Conservation (phyloP, 2,113 vertebrate genomes). For the Conger conger region DNA sequence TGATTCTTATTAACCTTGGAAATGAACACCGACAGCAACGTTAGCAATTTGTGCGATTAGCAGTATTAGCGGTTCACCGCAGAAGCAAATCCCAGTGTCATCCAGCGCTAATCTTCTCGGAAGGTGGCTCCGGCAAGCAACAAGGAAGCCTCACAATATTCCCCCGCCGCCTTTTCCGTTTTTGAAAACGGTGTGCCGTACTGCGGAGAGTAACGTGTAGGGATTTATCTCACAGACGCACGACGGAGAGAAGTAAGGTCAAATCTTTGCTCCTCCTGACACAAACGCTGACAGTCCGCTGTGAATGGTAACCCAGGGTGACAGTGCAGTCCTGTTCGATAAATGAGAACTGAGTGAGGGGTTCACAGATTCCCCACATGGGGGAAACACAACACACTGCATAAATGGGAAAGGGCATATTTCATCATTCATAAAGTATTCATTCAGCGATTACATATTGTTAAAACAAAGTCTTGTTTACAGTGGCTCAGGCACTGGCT, state of each 20-base stretch:
- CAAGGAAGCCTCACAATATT: not conserved
- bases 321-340: not conserved
- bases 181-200: not conserved
- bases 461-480: not conserved
- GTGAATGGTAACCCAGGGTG: not conserved
- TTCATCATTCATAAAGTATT: not conserved
- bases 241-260: not conserved
- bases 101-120: not conserved
- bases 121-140: not conserved
- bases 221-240: not conserved
- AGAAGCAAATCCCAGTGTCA: not conserved
- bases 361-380: not conserved
- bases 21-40: slow-evolving; percentile 30
- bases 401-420: not conserved
- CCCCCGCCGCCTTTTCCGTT: not conserved
- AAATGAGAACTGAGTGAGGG: not conserved
- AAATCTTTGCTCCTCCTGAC: not conserved
- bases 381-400: not conserved
- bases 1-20: slow-evolving; percentile 35
- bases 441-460: not conserved
- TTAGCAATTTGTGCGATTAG: not conserved
- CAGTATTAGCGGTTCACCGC: not conserved
- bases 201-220: not conserved
- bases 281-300: not conserved
- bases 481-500: not conserved